phyloP scores from a whole-genome alignment of 2,113 vertebrate species.

The Eurypyga helias region DNA sequence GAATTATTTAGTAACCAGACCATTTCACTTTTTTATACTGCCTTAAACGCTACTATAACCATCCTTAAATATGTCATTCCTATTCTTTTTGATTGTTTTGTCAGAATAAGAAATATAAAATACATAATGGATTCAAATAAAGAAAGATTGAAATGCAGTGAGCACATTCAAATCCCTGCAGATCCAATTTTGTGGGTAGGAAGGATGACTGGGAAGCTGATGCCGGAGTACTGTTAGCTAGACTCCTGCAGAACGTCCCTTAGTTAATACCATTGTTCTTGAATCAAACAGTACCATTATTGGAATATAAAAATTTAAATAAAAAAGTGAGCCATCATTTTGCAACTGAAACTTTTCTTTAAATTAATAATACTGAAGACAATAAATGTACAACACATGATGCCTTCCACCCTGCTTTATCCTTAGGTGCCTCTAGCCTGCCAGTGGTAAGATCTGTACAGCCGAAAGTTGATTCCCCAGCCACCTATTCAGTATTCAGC shows the following conservation, averaged over 20 bases:
- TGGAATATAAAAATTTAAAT: not conserved
- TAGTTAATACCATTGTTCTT: not conserved
- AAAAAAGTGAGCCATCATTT: not conserved
- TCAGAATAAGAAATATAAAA: conserved; percentile 40
- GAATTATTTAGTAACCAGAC: conserved; percentile 19
- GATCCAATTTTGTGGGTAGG: conserved; percentile 12
- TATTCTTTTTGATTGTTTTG: conserved; percentile 45
- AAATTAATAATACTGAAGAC: not conserved
- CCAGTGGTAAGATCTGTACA: not conserved
- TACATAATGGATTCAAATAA: conserved; percentile 38
- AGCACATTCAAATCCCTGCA: conserved; percentile 23
- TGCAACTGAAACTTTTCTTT: not conserved
- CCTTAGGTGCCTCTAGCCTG: not conserved
- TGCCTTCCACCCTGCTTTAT: not conserved
- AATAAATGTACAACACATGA: not conserved
- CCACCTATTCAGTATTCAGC: not conserved
- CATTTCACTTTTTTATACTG: not conserved
- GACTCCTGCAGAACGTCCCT: not conserved
- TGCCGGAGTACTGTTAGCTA: not conserved
- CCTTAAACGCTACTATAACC: not conserved
- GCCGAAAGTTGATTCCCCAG: not conserved
- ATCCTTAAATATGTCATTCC: conserved; percentile 10
- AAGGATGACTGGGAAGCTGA: not conserved
- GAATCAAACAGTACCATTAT: not conserved
- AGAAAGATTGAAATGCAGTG: not conserved